Conservation (phyloP, 2,797 vertebrate species). For the Phalloptychus januarius region DNA sequence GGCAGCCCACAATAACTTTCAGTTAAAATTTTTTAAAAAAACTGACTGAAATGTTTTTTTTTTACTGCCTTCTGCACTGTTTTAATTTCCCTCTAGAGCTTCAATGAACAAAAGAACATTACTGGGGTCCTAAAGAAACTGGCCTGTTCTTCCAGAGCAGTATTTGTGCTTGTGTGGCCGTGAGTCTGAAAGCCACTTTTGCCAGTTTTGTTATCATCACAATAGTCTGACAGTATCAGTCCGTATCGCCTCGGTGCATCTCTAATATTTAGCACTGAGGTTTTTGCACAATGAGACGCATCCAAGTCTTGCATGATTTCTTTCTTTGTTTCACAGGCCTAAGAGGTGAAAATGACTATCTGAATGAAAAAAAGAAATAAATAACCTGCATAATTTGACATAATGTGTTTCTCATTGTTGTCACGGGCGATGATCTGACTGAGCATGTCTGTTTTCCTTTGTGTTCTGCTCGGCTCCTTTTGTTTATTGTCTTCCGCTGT, state of each 20-base stretch:
- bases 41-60: too few species aligned
- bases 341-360: not conserved
- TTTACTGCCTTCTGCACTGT: too few species aligned
- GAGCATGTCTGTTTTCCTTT: not conserved
- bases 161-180: too few species aligned
- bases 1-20: too few species aligned
- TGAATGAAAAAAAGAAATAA: not conserved
- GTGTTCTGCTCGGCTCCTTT: not conserved
- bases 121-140: too few species aligned
- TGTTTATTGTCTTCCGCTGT: not conserved
- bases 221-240: too few species aligned
- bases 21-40: too few species aligned
- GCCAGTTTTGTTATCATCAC: too few species aligned
- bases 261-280: not conserved
- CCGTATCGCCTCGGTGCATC: not conserved
- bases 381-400: not conserved
- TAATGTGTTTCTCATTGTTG: not conserved
- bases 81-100: too few species aligned
- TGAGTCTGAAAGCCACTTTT: too few species aligned
- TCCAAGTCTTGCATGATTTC: not conserved
- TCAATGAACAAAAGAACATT: too few species aligned
- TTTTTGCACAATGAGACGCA: not conserved
- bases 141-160: too few species aligned
- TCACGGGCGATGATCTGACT: not conserved
- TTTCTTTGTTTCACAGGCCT: not conserved